These are phyloP conservation scores for Leucopternis melanops DNA, from an alignment of 2,113 vertebrate species.

Conservation along the genomic window DNA sequence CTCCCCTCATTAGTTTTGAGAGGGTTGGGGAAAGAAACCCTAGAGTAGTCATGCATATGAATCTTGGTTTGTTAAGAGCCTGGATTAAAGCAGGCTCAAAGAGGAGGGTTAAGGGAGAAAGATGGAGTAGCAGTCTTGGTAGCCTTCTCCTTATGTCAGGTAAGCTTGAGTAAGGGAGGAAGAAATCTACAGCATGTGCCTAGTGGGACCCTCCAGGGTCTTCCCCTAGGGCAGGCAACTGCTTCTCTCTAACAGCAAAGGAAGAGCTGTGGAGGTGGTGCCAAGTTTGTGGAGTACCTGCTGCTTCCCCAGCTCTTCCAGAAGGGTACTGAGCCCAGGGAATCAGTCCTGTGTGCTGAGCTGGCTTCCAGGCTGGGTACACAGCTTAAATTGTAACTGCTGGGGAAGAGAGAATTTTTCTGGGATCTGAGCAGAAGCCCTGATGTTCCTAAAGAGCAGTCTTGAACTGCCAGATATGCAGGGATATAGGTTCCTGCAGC, in stretches of 20 bases:
- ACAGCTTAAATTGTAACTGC: background rate
- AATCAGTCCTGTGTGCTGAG: background rate
- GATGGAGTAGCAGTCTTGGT: background rate
- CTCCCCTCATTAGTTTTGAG: background rate
- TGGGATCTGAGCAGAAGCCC: background rate
- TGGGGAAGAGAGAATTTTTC: background rate
- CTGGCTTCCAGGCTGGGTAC: background rate
- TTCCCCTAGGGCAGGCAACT: background rate
- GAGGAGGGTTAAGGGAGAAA: background rate
- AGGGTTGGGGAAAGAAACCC: background rate
- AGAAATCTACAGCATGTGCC: background rate
- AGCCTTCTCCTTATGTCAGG: background rate
- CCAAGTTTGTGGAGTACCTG: background rate
- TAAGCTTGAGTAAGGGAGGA: background rate
- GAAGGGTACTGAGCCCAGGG: background rate
- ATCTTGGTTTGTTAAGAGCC: background rate
- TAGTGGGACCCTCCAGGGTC: background rate
- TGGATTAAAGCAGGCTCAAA: background rate
- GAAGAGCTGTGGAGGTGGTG: background rate
- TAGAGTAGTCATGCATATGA: background rate
- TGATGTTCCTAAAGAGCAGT: background rate
- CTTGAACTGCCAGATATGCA: background rate
- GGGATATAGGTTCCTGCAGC: rapidly evolving
- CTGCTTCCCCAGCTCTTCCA: background rate
- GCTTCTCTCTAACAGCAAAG: background rate